Evolutionary conservation across 1,140 invertebrate genomes (phyloP).

Genomic region (Drosophila baimaii): DNA sequence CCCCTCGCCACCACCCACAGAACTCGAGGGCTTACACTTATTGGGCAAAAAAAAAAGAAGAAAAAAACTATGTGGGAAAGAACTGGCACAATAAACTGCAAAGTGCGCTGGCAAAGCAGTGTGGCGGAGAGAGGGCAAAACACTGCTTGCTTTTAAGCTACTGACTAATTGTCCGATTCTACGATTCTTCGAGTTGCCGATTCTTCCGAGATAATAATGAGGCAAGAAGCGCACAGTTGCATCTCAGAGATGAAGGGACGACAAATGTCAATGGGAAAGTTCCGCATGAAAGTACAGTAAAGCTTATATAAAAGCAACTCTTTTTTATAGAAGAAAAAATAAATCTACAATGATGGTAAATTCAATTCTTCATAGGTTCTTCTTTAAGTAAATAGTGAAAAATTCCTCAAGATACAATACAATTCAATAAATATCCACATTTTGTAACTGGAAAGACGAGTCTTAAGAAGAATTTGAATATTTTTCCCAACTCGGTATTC

Average conservation of each 20-base stretch:
- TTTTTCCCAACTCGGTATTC: not conserved
- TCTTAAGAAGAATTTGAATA: not conserved
- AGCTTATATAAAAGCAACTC: not conserved
- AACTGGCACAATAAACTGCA: conserved; percentile 71
- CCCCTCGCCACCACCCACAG: conserved; percentile 34
- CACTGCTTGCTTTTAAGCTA: conserved; percentile 5
- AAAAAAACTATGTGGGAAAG: not conserved
- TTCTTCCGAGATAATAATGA: conserved; percentile 21
- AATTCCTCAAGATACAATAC: no score
- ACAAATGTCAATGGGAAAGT: conserved; percentile 7
- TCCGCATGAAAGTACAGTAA: conserved; percentile 1
- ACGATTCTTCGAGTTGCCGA: conserved; percentile 10
- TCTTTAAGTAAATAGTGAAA: no score
- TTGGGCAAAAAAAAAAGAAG: not conserved
- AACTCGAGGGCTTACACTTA: conserved; percentile 5
- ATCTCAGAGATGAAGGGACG: not conserved
- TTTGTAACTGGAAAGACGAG: not conserved
- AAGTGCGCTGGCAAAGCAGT: conserved; percentile 35
- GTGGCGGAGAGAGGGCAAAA: no score
- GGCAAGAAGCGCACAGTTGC: conserved; percentile 42
- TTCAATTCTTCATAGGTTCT: no score
- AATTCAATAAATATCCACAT: not conserved
- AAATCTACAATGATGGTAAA: not conserved
- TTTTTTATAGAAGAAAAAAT: not conserved
- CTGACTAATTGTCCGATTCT: conserved; percentile 56